Evolutionary conservation across 2,113 vertebrate species (phyloP).

Genomic region (Neogobius melanostomus): DNA sequence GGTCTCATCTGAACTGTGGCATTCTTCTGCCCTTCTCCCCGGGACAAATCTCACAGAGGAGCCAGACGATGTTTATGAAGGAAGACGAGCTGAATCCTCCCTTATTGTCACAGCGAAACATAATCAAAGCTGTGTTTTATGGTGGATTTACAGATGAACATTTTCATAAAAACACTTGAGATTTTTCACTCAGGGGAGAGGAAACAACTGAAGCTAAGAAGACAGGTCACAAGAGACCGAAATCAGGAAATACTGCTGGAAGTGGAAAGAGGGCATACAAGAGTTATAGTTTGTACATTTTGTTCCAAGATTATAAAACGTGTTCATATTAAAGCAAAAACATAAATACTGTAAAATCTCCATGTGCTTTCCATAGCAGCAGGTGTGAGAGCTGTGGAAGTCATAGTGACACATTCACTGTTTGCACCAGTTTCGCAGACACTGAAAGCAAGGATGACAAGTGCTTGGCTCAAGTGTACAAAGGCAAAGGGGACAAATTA

Average conservation of each 20-base stretch:
- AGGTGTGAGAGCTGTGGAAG: too few relatives aligned
- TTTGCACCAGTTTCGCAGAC: too few relatives aligned
- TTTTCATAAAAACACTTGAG: constrained; percentile 71
- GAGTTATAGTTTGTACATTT: background rate
- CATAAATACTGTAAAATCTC: background rate
- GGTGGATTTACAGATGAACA: constrained; percentile 64
- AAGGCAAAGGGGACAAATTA: too few relatives aligned
- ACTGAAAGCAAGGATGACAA: too few relatives aligned
- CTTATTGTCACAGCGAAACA: constrained; percentile 18
- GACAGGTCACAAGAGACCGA: background rate
- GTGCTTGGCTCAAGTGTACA: too few relatives aligned
- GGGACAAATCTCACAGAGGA: constrained; percentile 24
- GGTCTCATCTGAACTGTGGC: background rate
- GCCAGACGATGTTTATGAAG: background rate
- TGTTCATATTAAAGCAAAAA: background rate
- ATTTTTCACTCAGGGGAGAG: constrained; percentile 19
- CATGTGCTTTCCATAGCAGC: background rate
- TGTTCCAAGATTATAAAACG: background rate
- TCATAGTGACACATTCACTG: too few relatives aligned
- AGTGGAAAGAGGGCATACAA: background rate
- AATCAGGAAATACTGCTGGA: constrained; percentile 23
- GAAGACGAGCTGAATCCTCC: constrained; percentile 24
- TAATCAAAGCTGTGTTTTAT: constrained; percentile 66
- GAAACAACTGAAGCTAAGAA: constrained; percentile 24
- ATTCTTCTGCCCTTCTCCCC: background rate